Evolutionary conservation across 1,140 invertebrate genomes (phyloP).

Genomic region (Matsumurasca onukii): DNA sequence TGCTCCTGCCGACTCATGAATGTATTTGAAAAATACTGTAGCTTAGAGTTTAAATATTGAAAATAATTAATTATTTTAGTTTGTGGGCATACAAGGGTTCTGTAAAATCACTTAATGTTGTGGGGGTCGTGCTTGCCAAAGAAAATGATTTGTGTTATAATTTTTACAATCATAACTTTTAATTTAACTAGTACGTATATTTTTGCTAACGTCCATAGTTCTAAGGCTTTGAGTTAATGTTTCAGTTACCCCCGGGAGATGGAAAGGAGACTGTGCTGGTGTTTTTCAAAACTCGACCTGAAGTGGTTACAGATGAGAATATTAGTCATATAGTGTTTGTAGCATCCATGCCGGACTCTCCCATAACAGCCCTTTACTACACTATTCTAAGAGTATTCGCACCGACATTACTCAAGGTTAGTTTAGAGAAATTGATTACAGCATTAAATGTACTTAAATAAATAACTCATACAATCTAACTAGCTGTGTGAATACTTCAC

Average conservation of each 20-base stretch:
- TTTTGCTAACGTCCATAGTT: neutral
- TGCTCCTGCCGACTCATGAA: neutral
- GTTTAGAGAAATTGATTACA: slow-evolving; percentile 9
- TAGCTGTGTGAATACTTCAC: neutral
- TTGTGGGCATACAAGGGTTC: neutral
- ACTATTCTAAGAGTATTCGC: slow-evolving; percentile 54
- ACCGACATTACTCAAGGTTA: slow-evolving; percentile 51
- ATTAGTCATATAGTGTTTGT: slow-evolving; percentile 54
- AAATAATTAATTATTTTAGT: neutral
- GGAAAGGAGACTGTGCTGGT: slow-evolving; percentile 45
- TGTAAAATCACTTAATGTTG: neutral
- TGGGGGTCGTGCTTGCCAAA: neutral
- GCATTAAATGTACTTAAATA: neutral
- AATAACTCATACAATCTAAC: neutral
- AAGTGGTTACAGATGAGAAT: slow-evolving; percentile 57
- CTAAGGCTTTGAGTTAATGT: neutral
- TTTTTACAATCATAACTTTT: neutral
- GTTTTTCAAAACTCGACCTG: slow-evolving; percentile 57
- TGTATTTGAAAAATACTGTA: too few species aligned
- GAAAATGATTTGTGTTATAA: neutral
- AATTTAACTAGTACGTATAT: neutral
- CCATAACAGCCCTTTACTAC: slow-evolving; percentile 56
- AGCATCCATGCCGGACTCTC: slow-evolving; percentile 58
- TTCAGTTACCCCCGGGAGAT: slow-evolving; percentile 17
- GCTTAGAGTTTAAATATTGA: too few species aligned